Evolutionary conservation across 2,113 vertebrate species (phyloP).

Genomic region (Hippocampus barbouri): DNA sequence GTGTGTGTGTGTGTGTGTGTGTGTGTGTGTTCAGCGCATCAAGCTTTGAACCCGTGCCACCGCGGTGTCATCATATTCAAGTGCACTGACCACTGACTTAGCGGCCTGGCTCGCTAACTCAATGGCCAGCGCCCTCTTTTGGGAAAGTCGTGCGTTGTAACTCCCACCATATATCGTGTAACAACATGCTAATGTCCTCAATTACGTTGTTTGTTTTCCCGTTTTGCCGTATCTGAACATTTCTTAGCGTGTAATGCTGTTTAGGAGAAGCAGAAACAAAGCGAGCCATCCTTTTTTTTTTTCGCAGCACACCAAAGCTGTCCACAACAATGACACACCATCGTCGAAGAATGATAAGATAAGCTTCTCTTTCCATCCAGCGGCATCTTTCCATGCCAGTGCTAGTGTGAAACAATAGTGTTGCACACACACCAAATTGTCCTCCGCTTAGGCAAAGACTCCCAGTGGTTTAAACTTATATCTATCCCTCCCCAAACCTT

Average conservation of each 20-base stretch:
- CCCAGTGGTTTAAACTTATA: constrained; percentile 62
- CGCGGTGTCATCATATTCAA: too few species aligned
- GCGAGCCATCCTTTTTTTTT: constrained; percentile 21
- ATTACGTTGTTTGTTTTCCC: background rate
- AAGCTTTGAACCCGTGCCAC: too few species aligned
- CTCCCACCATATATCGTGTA: background rate
- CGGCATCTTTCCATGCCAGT: constrained; percentile 43
- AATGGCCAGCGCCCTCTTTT: background rate
- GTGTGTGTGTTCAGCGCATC: too few species aligned
- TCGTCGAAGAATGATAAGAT: constrained; percentile 59
- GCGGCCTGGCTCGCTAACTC: too few species aligned
- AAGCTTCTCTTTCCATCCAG: constrained; percentile 53
- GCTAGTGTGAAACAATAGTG: constrained; percentile 56
- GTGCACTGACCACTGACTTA: too few species aligned
- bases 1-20: too few species aligned
- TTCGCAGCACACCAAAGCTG: constrained; percentile 35
- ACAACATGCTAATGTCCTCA: background rate
- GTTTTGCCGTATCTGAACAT: constrained; percentile 49
- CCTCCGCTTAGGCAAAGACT: constrained; percentile 48
- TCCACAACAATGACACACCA: constrained; percentile 46
- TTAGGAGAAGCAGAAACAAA: constrained; percentile 55
- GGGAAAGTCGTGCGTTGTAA: background rate
- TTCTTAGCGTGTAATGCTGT: constrained; percentile 61
- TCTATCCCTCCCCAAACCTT: constrained; percentile 68
- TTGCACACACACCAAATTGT: constrained; percentile 59